Base-by-base conservation (phyloP, 2,113 vertebrate species). In the Tapirus terrestris region DNA sequence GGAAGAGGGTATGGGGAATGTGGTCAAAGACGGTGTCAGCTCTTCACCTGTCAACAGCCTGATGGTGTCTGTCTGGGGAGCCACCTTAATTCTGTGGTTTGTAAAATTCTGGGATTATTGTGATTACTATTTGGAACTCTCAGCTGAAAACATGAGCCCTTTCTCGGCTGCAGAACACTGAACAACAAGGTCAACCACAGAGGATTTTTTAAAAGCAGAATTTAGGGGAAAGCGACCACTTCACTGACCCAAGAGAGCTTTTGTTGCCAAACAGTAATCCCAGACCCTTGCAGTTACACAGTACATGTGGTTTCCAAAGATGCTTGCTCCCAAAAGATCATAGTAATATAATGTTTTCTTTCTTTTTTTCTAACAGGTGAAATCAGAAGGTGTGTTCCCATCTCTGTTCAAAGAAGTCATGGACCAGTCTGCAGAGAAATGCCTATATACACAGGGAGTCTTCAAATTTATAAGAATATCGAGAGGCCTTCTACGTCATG, bases 141-240 rank as follows among this genome's bases (percentile, higher is more conserved):
- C 56, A 72, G 25, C 60, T 81, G 72, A 84, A 94, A 96, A 95
- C 80, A 92, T 60, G 29, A 96, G 60, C 76, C 65, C 33, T 68
- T 94, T 94, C 84, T 92, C 51, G 20, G 67, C 5, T 67, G 48
- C 61, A 92, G 81, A 89, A 93, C 83, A 36, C 21, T 58, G 61
- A 87, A 53, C 36, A 94, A 61, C 56, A 89, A 96, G 77, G 85
- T 91, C 97, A 98, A 89, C 56, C 72, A 20, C 31, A 95, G 86
- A 93, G 14, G n/a, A 73, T 29, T 94, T 95, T 96, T 76, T 79
- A 23, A 90, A 96, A 89, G 65, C 61, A 94, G 97, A 93, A 43
- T 81, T 94, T 91, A 92, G 77, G 68, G 36, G 79, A 84, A 96
- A 94, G 51, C 68, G 89, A 80, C 23, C 6, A 79, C 76, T 91